Conservation (phyloP, 2,113 vertebrate genomes). For the Bos indicus region DNA sequence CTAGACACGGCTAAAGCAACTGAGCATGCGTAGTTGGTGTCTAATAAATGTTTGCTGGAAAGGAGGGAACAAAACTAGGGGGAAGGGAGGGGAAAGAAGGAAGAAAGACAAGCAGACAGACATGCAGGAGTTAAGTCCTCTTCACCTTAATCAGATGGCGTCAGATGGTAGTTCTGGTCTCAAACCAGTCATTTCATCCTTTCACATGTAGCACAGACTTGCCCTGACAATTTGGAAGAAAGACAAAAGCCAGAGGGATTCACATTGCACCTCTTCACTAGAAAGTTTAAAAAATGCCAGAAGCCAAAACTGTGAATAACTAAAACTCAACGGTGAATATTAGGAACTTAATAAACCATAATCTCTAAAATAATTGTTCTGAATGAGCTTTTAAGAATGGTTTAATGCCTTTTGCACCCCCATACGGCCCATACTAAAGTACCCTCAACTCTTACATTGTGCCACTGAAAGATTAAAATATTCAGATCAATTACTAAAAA, state of each 20-base stretch:
- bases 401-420: constrained; percentile 35
- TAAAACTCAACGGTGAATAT: constrained; percentile 47
- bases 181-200: not conserved
- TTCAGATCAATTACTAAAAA: constrained; percentile 14
- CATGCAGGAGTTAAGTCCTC: not conserved
- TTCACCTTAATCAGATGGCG: not conserved
- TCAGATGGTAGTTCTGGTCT: not conserved
- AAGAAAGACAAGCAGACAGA: not conserved
- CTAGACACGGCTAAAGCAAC: not conserved
- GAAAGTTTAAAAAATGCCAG: constrained; percentile 45
- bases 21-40: not conserved
- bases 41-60: constrained; percentile 5
- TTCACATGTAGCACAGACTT: not conserved
- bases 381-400: constrained; percentile 36
- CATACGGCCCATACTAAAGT: constrained; percentile 39
- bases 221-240: not conserved
- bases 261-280: constrained; percentile 11
- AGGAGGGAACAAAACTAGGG: not conserved
- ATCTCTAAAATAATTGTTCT: constrained; percentile 56
- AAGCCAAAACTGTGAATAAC: constrained; percentile 30
- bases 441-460: constrained; percentile 25
- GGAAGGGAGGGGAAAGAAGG: not conserved
- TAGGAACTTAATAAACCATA: constrained; percentile 55
- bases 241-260: not conserved
- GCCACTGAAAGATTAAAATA: constrained; percentile 36